Evolutionary conservation across 2,888 invertebrate species (phyloP).

Genomic region (Odontomyia ornata): DNA sequence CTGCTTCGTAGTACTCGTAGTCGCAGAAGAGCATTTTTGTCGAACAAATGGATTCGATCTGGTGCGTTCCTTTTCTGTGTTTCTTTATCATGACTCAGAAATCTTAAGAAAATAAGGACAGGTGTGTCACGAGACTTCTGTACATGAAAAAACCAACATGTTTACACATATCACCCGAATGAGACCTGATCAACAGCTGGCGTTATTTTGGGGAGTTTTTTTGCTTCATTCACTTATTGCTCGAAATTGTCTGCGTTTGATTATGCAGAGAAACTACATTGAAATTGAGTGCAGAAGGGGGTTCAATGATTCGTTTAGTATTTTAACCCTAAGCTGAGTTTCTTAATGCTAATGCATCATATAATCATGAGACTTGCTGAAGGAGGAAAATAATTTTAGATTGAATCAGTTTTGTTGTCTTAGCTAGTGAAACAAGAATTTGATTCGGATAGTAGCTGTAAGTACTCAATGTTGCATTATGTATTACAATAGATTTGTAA

Average conservation of each 20-base stretch:
- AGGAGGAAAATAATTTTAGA: too few relatives aligned
- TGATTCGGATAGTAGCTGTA: too few relatives aligned
- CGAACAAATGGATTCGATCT: neutral
- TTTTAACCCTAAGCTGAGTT: too few relatives aligned
- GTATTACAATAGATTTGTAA: too few relatives aligned
- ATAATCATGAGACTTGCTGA: too few relatives aligned
- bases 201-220: neutral
- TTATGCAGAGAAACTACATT: too few relatives aligned
- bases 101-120: constrained; percentile 33
- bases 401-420: too few relatives aligned
- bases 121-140: constrained; percentile 28
- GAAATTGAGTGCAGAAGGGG: too few relatives aligned
- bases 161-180: neutral
- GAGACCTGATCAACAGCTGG: constrained; percentile 12
- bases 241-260: neutral
- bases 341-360: too few relatives aligned
- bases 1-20: neutral
- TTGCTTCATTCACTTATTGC: neutral
- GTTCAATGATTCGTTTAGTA: too few relatives aligned
- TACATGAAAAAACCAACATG: neutral
- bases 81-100: neutral
- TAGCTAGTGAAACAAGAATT: too few relatives aligned
- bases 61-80: neutral
- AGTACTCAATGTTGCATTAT: too few relatives aligned
- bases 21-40: neutral